Conservation (phyloP, 2,113 vertebrate genomes). For the Syngnathoides biaculeatus region DNA sequence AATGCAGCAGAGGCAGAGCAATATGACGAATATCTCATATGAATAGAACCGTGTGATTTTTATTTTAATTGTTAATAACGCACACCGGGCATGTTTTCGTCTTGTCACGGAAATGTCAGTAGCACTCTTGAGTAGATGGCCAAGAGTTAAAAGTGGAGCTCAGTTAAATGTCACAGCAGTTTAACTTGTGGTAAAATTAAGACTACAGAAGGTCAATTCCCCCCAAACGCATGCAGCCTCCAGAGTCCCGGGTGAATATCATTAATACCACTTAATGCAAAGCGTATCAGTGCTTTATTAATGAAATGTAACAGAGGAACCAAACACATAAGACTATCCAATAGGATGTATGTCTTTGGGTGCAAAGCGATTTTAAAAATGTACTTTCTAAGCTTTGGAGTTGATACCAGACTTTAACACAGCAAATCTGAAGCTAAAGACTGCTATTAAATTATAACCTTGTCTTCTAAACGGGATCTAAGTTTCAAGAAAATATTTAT, state of each 20-base stretch:
- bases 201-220: slow-evolving; percentile 65
- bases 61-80: slow-evolving; percentile 43
- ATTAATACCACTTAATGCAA: slow-evolving; percentile 60
- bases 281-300: slow-evolving; percentile 30
- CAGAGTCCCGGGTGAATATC: slow-evolving; percentile 39
- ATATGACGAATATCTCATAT: neutral
- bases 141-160: slow-evolving; percentile 56
- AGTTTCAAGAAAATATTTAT: too few relatives aligned
- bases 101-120: slow-evolving; percentile 60
- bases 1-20: neutral
- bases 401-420: too few relatives aligned
- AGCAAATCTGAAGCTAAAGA: too few relatives aligned
- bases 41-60: slow-evolving; percentile 21
- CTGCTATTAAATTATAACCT: too few relatives aligned
- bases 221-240: slow-evolving; percentile 47
- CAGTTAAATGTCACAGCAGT: slow-evolving; percentile 64
- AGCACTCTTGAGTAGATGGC: slow-evolving; percentile 56
- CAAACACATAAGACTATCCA: neutral
- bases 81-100: slow-evolving; percentile 28
- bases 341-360: neutral
- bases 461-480: too few relatives aligned
- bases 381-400: too few relatives aligned
- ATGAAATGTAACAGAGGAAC: slow-evolving; percentile 2
- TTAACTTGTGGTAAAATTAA: slow-evolving; percentile 65
- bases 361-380: too few relatives aligned